phyloP scores from a whole-genome alignment of 2,888 invertebrate species.

The Machimus rusticus region DNA sequence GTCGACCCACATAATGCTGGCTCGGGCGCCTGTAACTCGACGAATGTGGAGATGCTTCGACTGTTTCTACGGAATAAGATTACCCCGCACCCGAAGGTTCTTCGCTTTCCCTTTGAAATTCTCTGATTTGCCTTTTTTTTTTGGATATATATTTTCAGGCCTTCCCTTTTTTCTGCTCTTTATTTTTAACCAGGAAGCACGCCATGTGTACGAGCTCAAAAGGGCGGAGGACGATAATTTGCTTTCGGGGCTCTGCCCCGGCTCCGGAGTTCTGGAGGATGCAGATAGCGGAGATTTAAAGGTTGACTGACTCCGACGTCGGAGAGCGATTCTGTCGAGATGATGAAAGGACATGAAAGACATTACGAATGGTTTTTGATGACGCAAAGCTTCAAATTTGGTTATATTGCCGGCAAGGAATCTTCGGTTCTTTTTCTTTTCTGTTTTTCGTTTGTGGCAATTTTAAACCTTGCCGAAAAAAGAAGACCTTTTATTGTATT shows the following conservation, averaged over 20 bases:
- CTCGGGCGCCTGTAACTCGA: not conserved
- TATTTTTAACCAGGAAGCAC: slow-evolving; percentile 26
- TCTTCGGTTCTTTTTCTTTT: not conserved
- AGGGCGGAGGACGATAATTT: slow-evolving; percentile 8
- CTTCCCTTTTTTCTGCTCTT: not conserved
- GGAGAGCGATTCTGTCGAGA: not conserved
- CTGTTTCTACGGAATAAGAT: slow-evolving; percentile 12
- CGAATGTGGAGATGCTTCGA: slow-evolving; percentile 10
- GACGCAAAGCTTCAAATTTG: not conserved
- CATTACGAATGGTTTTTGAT: not conserved
- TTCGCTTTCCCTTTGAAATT: not conserved
- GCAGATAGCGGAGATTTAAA: not conserved
- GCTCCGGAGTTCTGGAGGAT: not conserved
- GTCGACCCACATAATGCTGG: not conserved
- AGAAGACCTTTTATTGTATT: not conserved
- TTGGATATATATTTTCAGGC: not conserved
- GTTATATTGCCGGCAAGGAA: not conserved
- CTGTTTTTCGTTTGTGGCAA: not conserved
- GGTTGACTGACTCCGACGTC: not conserved
- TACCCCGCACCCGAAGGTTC: not conserved
- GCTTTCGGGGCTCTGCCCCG: not conserved
- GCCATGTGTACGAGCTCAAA: not conserved
- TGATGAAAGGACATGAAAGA: not conserved
- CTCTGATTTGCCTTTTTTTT: not conserved
- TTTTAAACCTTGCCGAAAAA: not conserved